phyloP scores from a whole-genome alignment of 2,888 invertebrate species.

The Empis stercorea region DNA sequence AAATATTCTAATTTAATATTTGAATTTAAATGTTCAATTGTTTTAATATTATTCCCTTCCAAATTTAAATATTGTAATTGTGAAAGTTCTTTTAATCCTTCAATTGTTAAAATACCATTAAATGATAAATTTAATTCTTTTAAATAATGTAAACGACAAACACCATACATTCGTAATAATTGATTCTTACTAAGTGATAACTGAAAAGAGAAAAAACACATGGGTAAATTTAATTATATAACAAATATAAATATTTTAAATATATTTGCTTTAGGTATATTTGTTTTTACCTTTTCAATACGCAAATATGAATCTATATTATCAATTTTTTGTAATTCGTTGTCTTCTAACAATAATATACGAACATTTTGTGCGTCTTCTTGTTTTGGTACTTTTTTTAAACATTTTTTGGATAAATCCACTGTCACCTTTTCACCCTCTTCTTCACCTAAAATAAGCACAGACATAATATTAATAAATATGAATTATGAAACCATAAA shows the following conservation, averaged over 20 bases:
- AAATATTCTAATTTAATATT: constrained; percentile 69
- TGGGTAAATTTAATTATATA: too few relatives aligned
- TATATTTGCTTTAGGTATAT: neutral
- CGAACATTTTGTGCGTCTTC: constrained; percentile 55
- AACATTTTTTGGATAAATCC: constrained; percentile 64
- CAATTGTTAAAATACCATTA: constrained; percentile 79
- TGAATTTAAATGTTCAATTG: constrained; percentile 77
- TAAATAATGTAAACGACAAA: constrained; percentile 65
- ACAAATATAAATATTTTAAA: too few relatives aligned
- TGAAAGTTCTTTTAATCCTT: constrained; percentile 73
- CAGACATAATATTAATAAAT: neutral
- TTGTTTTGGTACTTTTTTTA: constrained; percentile 65
- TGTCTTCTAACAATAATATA: constrained; percentile 68
- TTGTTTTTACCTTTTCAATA: constrained; percentile 53
- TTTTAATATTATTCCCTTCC: constrained; percentile 82
- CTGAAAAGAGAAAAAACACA: too few relatives aligned
- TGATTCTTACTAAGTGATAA: constrained; percentile 76
- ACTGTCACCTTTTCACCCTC: constrained; percentile 39
- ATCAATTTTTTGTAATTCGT: constrained; percentile 75
- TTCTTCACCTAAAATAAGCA: constrained; percentile 29
- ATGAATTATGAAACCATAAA: too few relatives aligned
- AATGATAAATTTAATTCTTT: constrained; percentile 72
- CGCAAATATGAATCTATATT: constrained; percentile 71
- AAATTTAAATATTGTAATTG: constrained; percentile 71
- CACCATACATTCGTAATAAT: constrained; percentile 75